Base-by-base conservation (phyloP, 1,140 invertebrate species). In the Trachymyrmex cornetzi region DNA sequence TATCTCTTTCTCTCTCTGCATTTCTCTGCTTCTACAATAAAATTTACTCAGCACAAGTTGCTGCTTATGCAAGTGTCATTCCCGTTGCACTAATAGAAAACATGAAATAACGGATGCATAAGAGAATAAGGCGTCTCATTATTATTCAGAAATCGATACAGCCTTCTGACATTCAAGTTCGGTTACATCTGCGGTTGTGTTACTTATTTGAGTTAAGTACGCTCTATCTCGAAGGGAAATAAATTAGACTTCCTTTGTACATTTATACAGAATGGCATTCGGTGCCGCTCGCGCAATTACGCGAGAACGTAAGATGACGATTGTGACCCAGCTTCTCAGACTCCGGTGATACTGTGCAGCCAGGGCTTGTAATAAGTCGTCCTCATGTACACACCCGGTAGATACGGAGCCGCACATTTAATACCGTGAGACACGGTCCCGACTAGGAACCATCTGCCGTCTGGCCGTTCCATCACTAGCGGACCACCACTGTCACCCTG, bases 371-470 rank as follows among this genome's bases (percentile, higher is more conserved):
- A 99, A 93, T 96, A 98, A 0, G 98, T 98, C 77, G 98, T 99
- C 85, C 98, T 96, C 98, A 99, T 99, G 93, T 99, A 99, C 2
- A 99, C 98, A 48, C 98, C 98, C 0, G 98, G 98, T 74, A 99
- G 94, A 93, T 98, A 98, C 0, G 98, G 98, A 44, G 98, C 97
- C 1, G 98, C 99, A 93, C 99, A 99, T 92, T 98, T 98, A 87
- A 99, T 99, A 16, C 99, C 99, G 94, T 99, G 99, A 6, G 98
- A 99, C 0, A 99, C 98, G 0, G 99, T 99, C 14, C 99, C 99
- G 2, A 98, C 98, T 5, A 99, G 95, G 82, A 98, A 97, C 97
- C 98, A 99, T 81, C 97, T 96, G 19, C 98, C 98, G 91, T 99
- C 98, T 0, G 97, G 96, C 82, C 98, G 95, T 93, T 98, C 97